Evolutionary conservation across 1,140 invertebrate species (phyloP), one percentile per base, ranked within the genome.

Genomic region (Coptotermes formosanus): DNA sequence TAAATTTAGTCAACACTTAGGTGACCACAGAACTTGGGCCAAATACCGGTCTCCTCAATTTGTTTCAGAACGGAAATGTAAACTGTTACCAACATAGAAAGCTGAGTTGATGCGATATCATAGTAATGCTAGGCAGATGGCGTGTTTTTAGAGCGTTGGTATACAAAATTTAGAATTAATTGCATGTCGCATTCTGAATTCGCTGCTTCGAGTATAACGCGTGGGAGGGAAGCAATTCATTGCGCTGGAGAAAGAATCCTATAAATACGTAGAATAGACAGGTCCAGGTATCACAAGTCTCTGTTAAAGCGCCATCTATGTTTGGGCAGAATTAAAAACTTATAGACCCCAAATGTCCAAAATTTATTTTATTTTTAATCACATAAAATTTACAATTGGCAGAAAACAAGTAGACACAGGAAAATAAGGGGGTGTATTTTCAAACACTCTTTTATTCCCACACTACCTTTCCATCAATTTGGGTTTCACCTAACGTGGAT

Each of bases 341-440:
- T n/a, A 69, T n/a, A n/a, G 14, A 69, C 25, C 64, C 64, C 21
- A 69, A 69, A 69, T 69, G 64, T 69, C 64, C 64, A 69, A 69
- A 69, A 69, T 69, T 69, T 69, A 69, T 69, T 69, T 69, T 69
- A 69, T 69, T 69, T 69, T 69, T 69, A 69, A 69, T 69, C 25
- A n/a, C 19, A 69, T 69, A 3, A 69, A 25, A 69, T 8, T 30
- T 69, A 69, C 64, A 69, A 69, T 69, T 69, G 14, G 64, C 64
- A 69, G 25, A 69, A 69, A 69, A n/a, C 64, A 69, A 69, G 64
- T 69, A 69, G 64, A 12, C 12, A 69, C n/a, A 69, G 64, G 64
- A 69, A n/a, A 69, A 7, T 69, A 25, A 25, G 64, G 25, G 64
- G 64, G 64, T 69, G 64, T 3, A n/a, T 48, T 55, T 55, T 55